phyloP scores from a whole-genome alignment of 2,888 invertebrate species.

The Cephus nigrinus region DNA sequence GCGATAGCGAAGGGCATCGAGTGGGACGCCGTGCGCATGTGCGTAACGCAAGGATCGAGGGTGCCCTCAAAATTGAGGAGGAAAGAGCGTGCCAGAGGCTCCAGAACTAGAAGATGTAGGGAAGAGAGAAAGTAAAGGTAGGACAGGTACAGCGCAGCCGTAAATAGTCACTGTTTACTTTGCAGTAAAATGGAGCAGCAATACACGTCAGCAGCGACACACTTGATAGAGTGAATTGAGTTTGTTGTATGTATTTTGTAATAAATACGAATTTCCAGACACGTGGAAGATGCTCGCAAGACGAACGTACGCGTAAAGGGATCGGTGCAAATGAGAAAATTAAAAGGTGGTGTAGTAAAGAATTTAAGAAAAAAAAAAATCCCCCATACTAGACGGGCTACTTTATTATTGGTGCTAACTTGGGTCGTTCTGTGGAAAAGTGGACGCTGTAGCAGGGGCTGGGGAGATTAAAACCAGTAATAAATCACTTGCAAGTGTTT shows the following conservation, averaged over 20 bases:
- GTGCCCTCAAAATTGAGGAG: not conserved
- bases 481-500: slow-evolving; percentile 52
- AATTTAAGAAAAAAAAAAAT: not conserved
- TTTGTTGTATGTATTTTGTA: slow-evolving; percentile 53
- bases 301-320: not conserved
- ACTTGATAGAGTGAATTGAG: slow-evolving; percentile 45
- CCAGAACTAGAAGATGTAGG: not conserved
- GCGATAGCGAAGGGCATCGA: not conserved
- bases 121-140: not conserved
- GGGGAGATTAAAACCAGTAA: slow-evolving; percentile 48
- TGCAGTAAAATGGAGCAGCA: slow-evolving; percentile 21
- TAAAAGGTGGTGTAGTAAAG: not conserved
- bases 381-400: slow-evolving; percentile 19
- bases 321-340: not conserved
- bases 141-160: not conserved
- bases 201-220: slow-evolving; percentile 37
- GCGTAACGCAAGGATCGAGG: not conserved
- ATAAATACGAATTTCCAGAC: not conserved
- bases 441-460: slow-evolving; percentile 30
- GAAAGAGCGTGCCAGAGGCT: not conserved
- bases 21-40: not conserved
- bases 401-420: slow-evolving; percentile 49
- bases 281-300: not conserved
- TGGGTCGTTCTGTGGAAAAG: slow-evolving; percentile 19
- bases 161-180: not conserved